Base-by-base conservation (phyloP, 2,888 invertebrate genomes). In the Brenthis hecate region DNA sequence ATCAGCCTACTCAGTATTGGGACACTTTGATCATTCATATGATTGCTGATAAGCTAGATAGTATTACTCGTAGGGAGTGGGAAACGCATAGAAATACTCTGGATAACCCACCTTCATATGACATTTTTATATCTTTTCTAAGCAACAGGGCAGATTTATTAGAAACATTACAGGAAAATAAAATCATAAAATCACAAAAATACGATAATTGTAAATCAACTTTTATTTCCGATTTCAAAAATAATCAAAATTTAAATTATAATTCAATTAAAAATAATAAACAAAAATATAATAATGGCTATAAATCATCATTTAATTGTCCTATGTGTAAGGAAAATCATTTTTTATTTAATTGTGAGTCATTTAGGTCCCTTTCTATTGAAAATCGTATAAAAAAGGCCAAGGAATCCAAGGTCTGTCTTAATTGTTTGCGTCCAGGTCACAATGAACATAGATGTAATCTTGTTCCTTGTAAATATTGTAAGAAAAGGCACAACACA, bases 401-500 rank as follows among this genome's bases (percentile, higher is more conserved):
- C 13, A 72, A 74, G 50, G 58, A 58, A 36, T 63, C 71, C 23
- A 73, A 74, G 63, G 73, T 70, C 69, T 75, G 74, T 56, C 13
- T 58, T 13, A 73, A 73, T 32, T 74, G 72, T 54, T 68, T 73
- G 54, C 72, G 73, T 14, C 57, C 57, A 13, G 73, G 75, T n/a
- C 74, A 76, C 47, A 19, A 11, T n/a, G 68, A 54, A 53, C 66
- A 64, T n/a, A 50, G 55, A 19, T 75, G 73, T 56, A 65, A 65
- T 23, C 36, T 75, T 14, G 61, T 70, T n/a, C 69, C 66, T 50
- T 73, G 70, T 64, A 65, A 65, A 60, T 63, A 70, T 48, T 65
- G 71, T 50, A 55, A 32, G 8, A 23, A 56, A 23, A 66, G 47
- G 47, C 71, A 68, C 23, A 72, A 72, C 58, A 72, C 65, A 8